Evolutionary conservation across 2,113 vertebrate genomes (phyloP).

Genomic region (Phoxinus phoxinus): DNA sequence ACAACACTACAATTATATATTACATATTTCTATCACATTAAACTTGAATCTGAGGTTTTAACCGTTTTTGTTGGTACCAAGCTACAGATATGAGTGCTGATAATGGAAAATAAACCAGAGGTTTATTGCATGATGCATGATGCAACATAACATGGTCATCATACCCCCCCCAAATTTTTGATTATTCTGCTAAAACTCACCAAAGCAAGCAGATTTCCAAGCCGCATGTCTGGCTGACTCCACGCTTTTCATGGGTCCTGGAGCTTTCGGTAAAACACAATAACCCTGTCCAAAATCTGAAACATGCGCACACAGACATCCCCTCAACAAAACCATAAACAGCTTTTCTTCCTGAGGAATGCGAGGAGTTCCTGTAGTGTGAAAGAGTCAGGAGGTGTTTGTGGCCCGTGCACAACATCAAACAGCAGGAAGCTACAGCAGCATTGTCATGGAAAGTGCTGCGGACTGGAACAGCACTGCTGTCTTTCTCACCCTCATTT

Average conservation of each 20-base stretch:
- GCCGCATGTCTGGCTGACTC: constrained; percentile 23
- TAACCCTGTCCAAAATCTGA: constrained; percentile 33
- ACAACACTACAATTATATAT: neutral
- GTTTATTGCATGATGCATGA: neutral
- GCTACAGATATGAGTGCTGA: neutral
- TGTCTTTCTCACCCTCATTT: constrained; percentile 39
- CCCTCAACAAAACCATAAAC: constrained; percentile 14
- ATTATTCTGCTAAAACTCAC: constrained; percentile 52
- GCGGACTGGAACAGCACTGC: constrained; percentile 49
- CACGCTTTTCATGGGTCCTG: constrained; percentile 32
- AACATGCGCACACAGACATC: constrained; percentile 8
- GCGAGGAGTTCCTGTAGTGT: constrained; percentile 32
- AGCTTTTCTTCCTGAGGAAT: constrained; percentile 57
- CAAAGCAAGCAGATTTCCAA: constrained; percentile 22
- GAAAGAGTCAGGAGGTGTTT: constrained; percentile 47
- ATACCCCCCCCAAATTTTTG: neutral
- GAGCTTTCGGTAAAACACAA: constrained; percentile 44
- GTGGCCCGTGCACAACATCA: constrained; percentile 42
- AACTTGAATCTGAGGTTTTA: neutral
- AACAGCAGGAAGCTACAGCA: constrained; percentile 45
- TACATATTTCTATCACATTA: neutral
- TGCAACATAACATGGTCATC: constrained; percentile 7
- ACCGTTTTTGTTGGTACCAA: neutral
- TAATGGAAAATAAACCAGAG: neutral
- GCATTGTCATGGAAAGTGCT: constrained; percentile 22